Conservation (phyloP, 2,888 invertebrate genomes). For the Cheilosia scutellata region DNA sequence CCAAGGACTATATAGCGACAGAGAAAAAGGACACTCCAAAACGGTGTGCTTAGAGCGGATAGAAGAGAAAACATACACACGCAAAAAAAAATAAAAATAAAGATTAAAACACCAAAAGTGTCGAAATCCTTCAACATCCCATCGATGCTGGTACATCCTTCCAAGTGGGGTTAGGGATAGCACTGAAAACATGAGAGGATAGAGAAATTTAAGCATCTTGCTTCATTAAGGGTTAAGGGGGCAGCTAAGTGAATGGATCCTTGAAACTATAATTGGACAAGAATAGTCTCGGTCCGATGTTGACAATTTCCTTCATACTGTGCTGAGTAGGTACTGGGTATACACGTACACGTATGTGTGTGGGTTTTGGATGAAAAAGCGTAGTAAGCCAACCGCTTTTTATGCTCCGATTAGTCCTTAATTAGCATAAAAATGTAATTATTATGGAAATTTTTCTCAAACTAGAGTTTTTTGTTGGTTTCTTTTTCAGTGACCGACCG, state of each 20-base stretch:
- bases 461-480: constrained; percentile 21
- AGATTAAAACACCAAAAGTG: constrained; percentile 60
- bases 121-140: constrained; percentile 53
- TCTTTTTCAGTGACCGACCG: constrained; percentile 42
- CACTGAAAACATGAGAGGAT: constrained; percentile 41
- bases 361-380: background rate
- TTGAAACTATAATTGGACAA: constrained; percentile 72
- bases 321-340: background rate
- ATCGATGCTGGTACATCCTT: constrained; percentile 50
- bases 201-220: constrained; percentile 62
- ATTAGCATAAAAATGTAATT: constrained; percentile 75
- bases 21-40: constrained; percentile 21
- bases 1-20: constrained; percentile 10
- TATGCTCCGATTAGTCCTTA: constrained; percentile 70
- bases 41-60: constrained; percentile 29
- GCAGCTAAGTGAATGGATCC: constrained; percentile 67
- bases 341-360: background rate
- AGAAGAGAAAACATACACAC: background rate
- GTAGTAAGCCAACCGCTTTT: constrained; percentile 56
- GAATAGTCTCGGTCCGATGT: constrained; percentile 61
- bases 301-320: constrained; percentile 50
- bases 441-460: constrained; percentile 70
- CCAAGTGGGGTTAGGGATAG: constrained; percentile 5
- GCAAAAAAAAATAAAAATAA: constrained; percentile 3
- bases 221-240: constrained; percentile 69